Base-by-base conservation (phyloP, 92 coral and sea anemone genomes). In the Pocillopora grandis region DNA sequence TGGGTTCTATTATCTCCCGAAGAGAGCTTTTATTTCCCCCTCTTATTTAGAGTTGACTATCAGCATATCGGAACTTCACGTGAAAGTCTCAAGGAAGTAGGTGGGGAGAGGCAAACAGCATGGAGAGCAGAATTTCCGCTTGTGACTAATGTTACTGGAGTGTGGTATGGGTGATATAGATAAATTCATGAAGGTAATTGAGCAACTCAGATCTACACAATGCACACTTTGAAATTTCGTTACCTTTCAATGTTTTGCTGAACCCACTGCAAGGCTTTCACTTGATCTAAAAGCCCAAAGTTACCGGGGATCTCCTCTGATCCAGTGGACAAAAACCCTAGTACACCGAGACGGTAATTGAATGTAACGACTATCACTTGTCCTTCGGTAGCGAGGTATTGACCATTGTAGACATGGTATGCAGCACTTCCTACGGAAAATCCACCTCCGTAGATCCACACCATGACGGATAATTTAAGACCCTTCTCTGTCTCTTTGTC, bases 371-470 rank as follows among this genome's bases (percentile, higher is more conserved):
- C 87, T n/a, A 92, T 62, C 9, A 92, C 77, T 23, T 79, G 85
- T 17, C 95, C 95, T 52, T 90, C 91, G 6, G 89, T 87, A 2
- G 95, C 89, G 35, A 92, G 67, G 36, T 70, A 73, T 15, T 70
- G 67, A 10, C 90, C 89, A 71, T 84, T 83, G 55, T 60, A 73
- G 2, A 58, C n/a, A 12, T 52, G 11, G 17, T 12, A n/a, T 3
- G 84, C 72, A 58, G 92, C 58, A 9, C 76, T 63, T 1, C 95
- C 95, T 1, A 58, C 1, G 0, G 71, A 10, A 66, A 83, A 89
- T 1, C 74, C 93, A 23, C 95, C 95, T 0, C 95, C 95, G 49
- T 92, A 88, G 0, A 92, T 58, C 90, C 90, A 90, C 12, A 92
- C 82, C 89, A 92, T 81, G 5, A 92, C 95, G 9, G 93, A 85